Percentiles rank a stretch among this genome's conserved stretches.
Conservation (phyloP, 2,888 invertebrate genomes). For the Calameuta filiformis region DNA sequence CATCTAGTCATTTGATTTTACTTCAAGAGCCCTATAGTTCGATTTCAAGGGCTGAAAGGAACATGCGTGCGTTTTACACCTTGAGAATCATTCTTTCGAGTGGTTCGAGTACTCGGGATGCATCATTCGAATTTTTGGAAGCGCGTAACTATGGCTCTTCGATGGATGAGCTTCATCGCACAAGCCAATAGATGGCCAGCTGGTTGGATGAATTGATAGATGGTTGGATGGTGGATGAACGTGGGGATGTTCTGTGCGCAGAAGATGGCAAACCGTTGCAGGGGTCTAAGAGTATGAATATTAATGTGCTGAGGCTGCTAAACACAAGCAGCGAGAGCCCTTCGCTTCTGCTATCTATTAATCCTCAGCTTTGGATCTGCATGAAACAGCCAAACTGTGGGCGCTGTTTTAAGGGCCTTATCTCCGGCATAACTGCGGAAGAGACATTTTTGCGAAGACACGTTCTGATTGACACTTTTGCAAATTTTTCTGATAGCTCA, state of each 20-base stretch:
- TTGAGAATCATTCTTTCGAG: background rate
- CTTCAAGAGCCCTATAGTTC: too few species aligned
- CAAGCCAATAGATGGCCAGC: background rate
- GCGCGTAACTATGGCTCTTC: background rate
- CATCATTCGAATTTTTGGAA: background rate
- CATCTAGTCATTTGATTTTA: background rate
- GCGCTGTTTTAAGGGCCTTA: slow-evolving; percentile 1
- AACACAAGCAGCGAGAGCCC: slow-evolving; percentile 47
- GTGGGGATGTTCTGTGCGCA: background rate
- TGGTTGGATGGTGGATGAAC: background rate
- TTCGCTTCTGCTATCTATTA: slow-evolving; percentile 49
- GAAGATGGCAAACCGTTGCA: background rate
- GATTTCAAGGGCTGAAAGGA: background rate
- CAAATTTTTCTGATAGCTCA: background rate
- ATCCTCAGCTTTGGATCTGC: slow-evolving; percentile 47
- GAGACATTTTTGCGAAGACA: background rate
- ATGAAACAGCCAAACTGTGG: slow-evolving; percentile 20
- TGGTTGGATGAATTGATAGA: too few species aligned
- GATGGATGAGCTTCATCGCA: background rate
- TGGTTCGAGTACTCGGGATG: background rate
- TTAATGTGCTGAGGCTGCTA: slow-evolving; percentile 64
- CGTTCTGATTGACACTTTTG: background rate
- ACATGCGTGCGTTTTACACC: background rate
- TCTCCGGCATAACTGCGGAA: background rate
- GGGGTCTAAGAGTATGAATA: slow-evolving; percentile 54